Conservation (phyloP, 2,113 vertebrate species). For the Garra rufa region DNA sequence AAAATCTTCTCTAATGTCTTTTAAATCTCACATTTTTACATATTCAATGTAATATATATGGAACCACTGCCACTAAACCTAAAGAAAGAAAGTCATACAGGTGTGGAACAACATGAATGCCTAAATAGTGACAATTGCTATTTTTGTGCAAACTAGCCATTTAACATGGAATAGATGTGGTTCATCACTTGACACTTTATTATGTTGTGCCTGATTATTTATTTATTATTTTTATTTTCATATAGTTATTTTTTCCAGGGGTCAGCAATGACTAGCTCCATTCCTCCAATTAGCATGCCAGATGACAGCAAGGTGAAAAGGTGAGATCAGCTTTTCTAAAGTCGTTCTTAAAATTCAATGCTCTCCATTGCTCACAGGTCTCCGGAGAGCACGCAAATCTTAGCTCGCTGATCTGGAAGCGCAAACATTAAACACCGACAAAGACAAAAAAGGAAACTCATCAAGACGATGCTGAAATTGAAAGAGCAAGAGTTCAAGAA, state of each 20-base stretch:
- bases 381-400: conserved; percentile 7
- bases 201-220: neutral
- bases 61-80: neutral
- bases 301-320: conserved; percentile 37
- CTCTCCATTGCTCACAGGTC: neutral
- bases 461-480: conserved; percentile 15
- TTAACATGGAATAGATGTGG: neutral
- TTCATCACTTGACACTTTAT: conserved; percentile 18
- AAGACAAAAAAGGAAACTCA: conserved; percentile 37
- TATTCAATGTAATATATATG: neutral
- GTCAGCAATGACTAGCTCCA: conserved; percentile 29
- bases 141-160: neutral
- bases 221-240: conserved; percentile 8
- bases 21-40: neutral
- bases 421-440: conserved; percentile 24
- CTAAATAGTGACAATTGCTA: neutral
- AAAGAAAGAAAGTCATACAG: neutral
- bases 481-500: conserved; percentile 24
- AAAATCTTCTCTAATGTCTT: neutral
- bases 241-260: neutral
- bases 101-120: no score
- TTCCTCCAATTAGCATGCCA: conserved; percentile 35
- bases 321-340: conserved; percentile 16
- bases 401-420: neutral
- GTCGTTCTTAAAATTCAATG: conserved; percentile 11